phyloP scores from a whole-genome alignment of 2,888 invertebrate genomes.

The Cosmia trapezina region DNA sequence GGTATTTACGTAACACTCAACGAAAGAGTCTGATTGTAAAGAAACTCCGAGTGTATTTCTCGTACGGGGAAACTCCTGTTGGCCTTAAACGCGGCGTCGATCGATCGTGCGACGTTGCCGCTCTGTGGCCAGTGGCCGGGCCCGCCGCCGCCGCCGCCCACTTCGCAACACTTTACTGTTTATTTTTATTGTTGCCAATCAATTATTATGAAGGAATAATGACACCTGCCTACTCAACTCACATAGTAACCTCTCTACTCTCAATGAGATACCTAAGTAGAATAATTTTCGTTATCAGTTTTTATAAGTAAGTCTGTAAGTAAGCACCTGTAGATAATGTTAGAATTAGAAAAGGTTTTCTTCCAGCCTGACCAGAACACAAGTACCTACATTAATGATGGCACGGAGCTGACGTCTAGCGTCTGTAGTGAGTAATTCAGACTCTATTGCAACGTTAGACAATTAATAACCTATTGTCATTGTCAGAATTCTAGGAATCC shows the following conservation, averaged over 20 bases:
- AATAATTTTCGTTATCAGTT: neutral
- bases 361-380: neutral
- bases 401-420: no score
- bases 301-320: no score
- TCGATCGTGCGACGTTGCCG: slow-evolving; percentile 88
- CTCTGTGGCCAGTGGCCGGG: slow-evolving; percentile 68
- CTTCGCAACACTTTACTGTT: slow-evolving; percentile 70
- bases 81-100: slow-evolving; percentile 65
- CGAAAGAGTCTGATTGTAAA: slow-evolving; percentile 58
- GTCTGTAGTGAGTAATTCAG: neutral
- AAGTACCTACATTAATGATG: neutral
- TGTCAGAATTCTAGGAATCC: neutral
- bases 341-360: neutral
- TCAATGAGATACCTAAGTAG: slow-evolving; percentile 35
- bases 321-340: neutral
- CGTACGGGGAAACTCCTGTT: slow-evolving; percentile 66
- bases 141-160: slow-evolving; percentile 25
- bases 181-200: slow-evolving; percentile 86
- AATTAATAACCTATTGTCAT: neutral
- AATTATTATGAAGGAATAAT: slow-evolving; percentile 81
- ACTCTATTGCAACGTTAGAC: neutral
- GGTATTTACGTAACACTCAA: slow-evolving; percentile 46
- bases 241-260: slow-evolving; percentile 43
- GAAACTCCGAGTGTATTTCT: slow-evolving; percentile 59
- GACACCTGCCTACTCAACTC: slow-evolving; percentile 66